Evolutionary conservation across 2,113 vertebrate species (phyloP), one percentile per base, ranked within the genome.

Genomic region (Guaruba guarouba): DNA sequence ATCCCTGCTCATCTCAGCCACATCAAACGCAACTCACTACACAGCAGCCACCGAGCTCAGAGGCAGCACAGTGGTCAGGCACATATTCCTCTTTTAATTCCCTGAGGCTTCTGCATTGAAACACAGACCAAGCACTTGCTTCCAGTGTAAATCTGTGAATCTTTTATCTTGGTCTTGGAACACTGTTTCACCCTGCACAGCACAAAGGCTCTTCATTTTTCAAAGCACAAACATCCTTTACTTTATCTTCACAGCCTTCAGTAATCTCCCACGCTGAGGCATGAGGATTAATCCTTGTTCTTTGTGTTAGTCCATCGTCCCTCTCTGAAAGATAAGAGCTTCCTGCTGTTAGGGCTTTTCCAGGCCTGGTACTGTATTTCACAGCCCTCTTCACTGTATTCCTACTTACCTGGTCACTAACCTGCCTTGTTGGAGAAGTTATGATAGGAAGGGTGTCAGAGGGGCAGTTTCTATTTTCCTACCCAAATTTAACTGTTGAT

Each of bases 221-320:
- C 89, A 95, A 75, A 92, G 95, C 3, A 8, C 91, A 92, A 84
- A 86, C 61, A 69, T 44, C 59, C 73, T 79, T 61, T 88, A 57
- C 77, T 93, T 96, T 92, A 94, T 96, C 93, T 93, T 68, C 66
- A 69, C 6, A 92, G 93, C 88, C 90, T 93, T 91, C 90, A 43
- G 93, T 57, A 71, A 62, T 73, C 93, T 89, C 88, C 88, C 93
- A 73, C 15, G 0, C 80, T 62, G 77, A 92, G 88, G 80, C 61
- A 48, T 25, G 48, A 94, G 83, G 77, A 90, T 88, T 93, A 88
- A 90, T 82, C 85, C 11, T 0, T 3, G 4, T 55, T 88, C 82
- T 64, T 81, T 94, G 86, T 93, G 80, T 90, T 86, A 78, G 81
- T 73, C 74, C 62, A 76, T 14, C 84, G 55, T 71, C 44, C 61